Conservation (phyloP, 2,113 vertebrate species). For the Xerus inauris region DNA sequence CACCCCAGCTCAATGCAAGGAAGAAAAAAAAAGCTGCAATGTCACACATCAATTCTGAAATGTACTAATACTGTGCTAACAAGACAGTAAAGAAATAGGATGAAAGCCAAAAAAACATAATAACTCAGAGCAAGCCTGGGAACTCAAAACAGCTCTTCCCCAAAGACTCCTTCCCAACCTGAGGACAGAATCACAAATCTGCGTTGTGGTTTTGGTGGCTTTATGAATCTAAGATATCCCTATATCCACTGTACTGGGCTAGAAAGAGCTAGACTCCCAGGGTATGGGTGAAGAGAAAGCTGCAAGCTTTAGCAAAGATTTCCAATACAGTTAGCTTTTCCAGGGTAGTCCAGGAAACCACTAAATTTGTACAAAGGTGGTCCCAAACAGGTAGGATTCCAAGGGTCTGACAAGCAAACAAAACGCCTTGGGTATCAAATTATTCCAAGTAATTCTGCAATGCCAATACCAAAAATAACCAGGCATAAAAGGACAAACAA, state of each 20-base stretch:
- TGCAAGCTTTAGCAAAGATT: background rate
- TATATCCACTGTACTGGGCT: background rate
- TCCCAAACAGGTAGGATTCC: background rate
- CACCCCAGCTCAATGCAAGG: background rate
- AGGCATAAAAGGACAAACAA: conserved; percentile 65
- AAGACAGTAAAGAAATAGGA: background rate
- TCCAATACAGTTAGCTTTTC: background rate
- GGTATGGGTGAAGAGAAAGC: background rate
- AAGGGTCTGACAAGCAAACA: conserved; percentile 23
- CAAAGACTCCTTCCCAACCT: background rate
- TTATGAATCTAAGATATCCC: background rate
- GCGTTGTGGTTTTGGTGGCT: background rate
- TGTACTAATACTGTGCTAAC: background rate
- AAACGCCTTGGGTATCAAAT: conserved; percentile 23
- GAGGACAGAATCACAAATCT: background rate
- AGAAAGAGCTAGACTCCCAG: background rate
- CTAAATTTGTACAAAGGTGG: background rate
- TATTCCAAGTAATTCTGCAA: conserved; percentile 40
- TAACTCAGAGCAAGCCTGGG: background rate
- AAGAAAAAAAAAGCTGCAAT: background rate
- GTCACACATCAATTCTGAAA: background rate
- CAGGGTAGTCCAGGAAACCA: background rate
- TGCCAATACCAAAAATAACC: conserved; percentile 55
- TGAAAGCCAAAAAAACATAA: background rate
- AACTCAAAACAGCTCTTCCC: background rate